Evolutionary conservation across 2,113 vertebrate genomes (phyloP).

Genomic region (Peromyscus leucopus): DNA sequence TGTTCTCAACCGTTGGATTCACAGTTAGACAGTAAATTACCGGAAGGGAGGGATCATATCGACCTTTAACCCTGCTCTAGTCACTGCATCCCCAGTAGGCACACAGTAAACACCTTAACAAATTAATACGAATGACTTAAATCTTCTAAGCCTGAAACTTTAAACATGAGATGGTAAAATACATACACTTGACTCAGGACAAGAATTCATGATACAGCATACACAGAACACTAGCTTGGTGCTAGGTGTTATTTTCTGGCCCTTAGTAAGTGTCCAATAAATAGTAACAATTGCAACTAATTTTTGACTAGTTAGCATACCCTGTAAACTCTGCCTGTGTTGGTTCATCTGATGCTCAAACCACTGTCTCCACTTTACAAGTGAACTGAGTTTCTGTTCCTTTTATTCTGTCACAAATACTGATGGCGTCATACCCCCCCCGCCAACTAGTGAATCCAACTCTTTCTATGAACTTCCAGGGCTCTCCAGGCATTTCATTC

Average conservation of each 20-base stretch:
- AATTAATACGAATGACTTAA: not conserved
- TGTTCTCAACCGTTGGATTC: not conserved
- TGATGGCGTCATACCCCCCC: not conserved
- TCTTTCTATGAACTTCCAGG: not conserved
- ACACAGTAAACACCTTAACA: not conserved
- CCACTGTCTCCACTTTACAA: not conserved
- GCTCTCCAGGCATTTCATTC: not conserved
- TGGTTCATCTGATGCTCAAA: slow-evolving; percentile 7
- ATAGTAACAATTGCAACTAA: not conserved
- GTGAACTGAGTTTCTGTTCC: not conserved
- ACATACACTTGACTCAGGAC: not conserved
- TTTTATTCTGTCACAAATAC: not conserved
- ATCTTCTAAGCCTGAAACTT: not conserved
- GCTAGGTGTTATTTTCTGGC: not conserved
- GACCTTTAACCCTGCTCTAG: not conserved
- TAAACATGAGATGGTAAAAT: not conserved
- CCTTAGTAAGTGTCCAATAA: not conserved
- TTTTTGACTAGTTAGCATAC: not conserved
- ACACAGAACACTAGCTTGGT: not conserved
- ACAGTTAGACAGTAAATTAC: not conserved
- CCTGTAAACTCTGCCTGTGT: not conserved
- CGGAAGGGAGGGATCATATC: not conserved
- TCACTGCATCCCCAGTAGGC: not conserved
- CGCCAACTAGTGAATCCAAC: not conserved
- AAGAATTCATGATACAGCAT: not conserved